phyloP scores from a whole-genome alignment of 2,888 invertebrate genomes.

The Leptopilina drosophilae region DNA sequence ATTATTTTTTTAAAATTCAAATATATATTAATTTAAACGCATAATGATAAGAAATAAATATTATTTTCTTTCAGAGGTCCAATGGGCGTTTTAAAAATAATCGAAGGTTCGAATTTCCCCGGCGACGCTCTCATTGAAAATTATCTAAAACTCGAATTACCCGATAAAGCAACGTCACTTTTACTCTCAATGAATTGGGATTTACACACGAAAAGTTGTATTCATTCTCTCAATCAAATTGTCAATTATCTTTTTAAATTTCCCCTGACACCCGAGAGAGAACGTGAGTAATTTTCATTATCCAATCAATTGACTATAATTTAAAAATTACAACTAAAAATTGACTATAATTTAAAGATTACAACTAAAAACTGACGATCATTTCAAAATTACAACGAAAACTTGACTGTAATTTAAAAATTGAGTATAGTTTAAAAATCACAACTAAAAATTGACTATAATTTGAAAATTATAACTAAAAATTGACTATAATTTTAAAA shows the following conservation, averaged over 20 bases:
- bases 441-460: constrained; percentile 6
- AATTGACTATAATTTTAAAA: background rate
- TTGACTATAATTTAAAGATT: background rate
- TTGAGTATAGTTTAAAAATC: background rate
- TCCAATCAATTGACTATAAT: background rate
- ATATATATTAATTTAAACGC: background rate
- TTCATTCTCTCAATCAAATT: constrained; percentile 86
- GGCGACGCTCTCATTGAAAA: constrained; percentile 81
- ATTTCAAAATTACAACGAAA: constrained; percentile 8
- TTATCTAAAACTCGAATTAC: constrained; percentile 82
- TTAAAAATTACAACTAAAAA: constrained; percentile 12
- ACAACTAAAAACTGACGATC: too few relatives aligned
- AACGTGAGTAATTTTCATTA: constrained; percentile 75
- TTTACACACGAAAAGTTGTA: constrained; percentile 85
- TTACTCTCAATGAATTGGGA: constrained; percentile 88
- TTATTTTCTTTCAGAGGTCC: constrained; percentile 78
- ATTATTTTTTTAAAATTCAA: background rate
- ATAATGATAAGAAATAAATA: too few relatives aligned
- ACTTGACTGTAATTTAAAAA: background rate
- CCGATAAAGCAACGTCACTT: constrained; percentile 85
- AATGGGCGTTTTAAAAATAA: constrained; percentile 79
- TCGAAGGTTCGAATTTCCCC: constrained; percentile 79
- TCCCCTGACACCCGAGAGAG: constrained; percentile 80
- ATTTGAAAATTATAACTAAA: too few relatives aligned
- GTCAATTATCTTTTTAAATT: constrained; percentile 82